Percentiles rank a stretch among this genome's conserved stretches.
Conservation (phyloP, 2,797 vertebrate species). For the Micromesistius poutassou region DNA sequence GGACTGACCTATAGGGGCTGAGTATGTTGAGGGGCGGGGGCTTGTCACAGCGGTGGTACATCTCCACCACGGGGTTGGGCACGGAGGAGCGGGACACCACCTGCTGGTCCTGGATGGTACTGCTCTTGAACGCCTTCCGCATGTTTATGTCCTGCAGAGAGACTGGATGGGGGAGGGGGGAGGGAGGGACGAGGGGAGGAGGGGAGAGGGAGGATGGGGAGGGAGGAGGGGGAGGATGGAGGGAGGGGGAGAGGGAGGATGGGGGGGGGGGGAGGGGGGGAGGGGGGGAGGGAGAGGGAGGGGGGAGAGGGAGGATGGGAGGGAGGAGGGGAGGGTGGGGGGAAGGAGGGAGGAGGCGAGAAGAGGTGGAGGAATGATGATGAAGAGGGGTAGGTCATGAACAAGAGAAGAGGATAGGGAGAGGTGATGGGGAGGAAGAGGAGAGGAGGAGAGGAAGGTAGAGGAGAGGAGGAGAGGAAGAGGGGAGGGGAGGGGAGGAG, state of each 20-base stretch:
- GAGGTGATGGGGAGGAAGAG: not conserved
- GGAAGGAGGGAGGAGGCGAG: too few species aligned
- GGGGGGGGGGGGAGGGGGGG: not conserved
- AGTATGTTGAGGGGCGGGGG: conserved; percentile 90
- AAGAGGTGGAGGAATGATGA: not conserved
- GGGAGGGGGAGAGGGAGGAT: not conserved
- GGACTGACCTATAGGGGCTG: conserved; percentile 80
- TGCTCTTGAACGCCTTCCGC: conserved; percentile 92
- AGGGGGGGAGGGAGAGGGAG: not conserved
- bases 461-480: not conserved
- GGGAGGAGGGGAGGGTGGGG: not conserved
- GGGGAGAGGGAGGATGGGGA: not conserved
- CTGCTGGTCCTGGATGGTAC: conserved; percentile 90
- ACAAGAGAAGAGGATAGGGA: not conserved
- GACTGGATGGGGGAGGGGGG: conserved; percentile 61
- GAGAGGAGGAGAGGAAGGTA: not conserved
- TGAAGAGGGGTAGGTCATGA: not conserved
- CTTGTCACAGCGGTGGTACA: conserved; percentile 88
- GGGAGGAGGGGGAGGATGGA: not conserved
- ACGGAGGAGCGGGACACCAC: conserved; percentile 88
- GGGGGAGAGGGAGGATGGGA: not conserved
- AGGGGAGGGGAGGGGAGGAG: not conserved
- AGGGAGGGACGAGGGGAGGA: not conserved
- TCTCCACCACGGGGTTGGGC: conserved; percentile 88
- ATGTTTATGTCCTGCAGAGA: conserved; percentile 93